phyloP scores from a whole-genome alignment of 2,888 invertebrate species.

The Chrysina gloriosa region DNA sequence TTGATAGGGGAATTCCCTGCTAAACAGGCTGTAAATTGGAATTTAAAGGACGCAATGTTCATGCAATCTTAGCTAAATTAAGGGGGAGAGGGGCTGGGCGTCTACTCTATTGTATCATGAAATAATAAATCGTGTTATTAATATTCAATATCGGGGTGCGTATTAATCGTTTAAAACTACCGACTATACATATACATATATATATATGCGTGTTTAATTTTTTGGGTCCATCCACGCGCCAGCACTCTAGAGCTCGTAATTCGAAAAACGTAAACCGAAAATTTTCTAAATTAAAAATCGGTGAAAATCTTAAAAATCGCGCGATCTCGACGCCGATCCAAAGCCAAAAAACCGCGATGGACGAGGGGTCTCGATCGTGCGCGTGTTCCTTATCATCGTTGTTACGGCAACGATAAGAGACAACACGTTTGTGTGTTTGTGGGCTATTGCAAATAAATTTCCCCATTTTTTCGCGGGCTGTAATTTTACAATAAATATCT shows the following conservation, averaged over 20 bases:
- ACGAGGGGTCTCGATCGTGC: neutral
- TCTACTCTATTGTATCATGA: too few species aligned
- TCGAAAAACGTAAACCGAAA: conserved; percentile 55
- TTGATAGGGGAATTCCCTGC: too few species aligned
- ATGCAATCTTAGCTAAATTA: neutral
- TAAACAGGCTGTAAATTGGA: too few species aligned
- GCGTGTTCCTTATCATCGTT: conserved; percentile 47
- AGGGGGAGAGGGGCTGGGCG: too few species aligned
- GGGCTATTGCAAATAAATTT: conserved; percentile 66
- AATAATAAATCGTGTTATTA: too few species aligned
- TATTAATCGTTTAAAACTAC: too few species aligned
- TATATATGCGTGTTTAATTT: conserved; percentile 16
- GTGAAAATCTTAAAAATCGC: conserved; percentile 59
- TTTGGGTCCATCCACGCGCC: conserved; percentile 39
- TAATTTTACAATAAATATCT: conserved; percentile 67
- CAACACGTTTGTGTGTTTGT: conserved; percentile 42
- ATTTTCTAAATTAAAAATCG: conserved; percentile 55
- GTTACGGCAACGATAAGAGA: conserved; percentile 22
- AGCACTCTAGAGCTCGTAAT: conserved; percentile 18
- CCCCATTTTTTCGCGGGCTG: conserved; percentile 49
- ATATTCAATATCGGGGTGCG: too few species aligned
- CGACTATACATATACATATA: neutral
- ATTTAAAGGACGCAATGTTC: too few species aligned
- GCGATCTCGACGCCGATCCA: conserved; percentile 43
- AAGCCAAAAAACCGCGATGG: neutral